These are phyloP conservation scores for Coregonus sp. DNA, from an alignment of 2,797 vertebrate species.

Conservation along the genomic window DNA sequence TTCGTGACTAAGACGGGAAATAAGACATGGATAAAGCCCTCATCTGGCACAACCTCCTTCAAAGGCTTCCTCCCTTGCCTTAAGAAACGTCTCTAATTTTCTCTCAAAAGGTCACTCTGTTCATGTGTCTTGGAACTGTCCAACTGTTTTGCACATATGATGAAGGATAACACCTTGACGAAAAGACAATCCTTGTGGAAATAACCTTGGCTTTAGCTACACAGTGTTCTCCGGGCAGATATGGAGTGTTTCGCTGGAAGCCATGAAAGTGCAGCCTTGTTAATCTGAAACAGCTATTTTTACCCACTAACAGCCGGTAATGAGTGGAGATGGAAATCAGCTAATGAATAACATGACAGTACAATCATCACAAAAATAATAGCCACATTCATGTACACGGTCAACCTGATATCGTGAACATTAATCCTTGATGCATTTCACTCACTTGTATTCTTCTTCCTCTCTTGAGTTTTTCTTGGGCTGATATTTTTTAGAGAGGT, in stretches of 20 bases:
- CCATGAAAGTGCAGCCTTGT: background rate
- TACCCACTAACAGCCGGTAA: background rate
- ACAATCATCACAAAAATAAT: too few relatives aligned
- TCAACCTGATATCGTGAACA: too few relatives aligned
- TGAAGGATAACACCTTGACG: too few relatives aligned
- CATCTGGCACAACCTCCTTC: background rate
- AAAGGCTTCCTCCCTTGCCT: too few relatives aligned
- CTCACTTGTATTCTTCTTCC: conserved; percentile 93
- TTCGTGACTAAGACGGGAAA: background rate
- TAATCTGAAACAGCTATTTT: background rate
- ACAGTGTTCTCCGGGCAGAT: background rate
- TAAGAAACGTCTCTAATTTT: too few relatives aligned
- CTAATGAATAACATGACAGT: too few relatives aligned
- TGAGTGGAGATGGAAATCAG: background rate
- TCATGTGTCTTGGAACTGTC: too few relatives aligned
- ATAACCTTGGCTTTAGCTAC: background rate
- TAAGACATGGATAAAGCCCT: background rate
- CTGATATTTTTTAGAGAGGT: conserved; percentile 95
- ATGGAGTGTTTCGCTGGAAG: background rate
- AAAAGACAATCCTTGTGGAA: background rate
- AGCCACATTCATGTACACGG: too few relatives aligned
- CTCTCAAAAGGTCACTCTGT: too few relatives aligned
- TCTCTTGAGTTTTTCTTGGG: conserved; percentile 93
- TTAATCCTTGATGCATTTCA: conserved; percentile 17
- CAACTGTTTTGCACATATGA: too few relatives aligned